Evolutionary conservation across 2,888 invertebrate species (phyloP).

Genomic region (Empis stercorea): DNA sequence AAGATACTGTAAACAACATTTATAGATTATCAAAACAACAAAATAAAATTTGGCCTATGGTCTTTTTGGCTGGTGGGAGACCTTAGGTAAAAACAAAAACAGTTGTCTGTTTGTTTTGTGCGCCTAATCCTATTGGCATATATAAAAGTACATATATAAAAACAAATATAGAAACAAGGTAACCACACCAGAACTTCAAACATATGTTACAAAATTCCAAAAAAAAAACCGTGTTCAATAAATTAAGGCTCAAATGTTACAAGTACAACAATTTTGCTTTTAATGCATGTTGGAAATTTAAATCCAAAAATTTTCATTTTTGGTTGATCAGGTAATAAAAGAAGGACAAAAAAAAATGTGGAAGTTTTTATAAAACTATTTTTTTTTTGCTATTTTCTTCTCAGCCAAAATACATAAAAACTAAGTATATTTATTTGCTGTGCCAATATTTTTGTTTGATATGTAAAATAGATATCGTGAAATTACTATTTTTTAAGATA

Average conservation of each 20-base stretch:
- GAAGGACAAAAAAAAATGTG: too few relatives aligned
- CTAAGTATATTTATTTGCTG: conserved; percentile 7
- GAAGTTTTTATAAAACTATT: too few relatives aligned
- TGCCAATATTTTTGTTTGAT: conserved; percentile 16
- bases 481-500: conserved; percentile 15
- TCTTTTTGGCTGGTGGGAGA: conserved; percentile 5
- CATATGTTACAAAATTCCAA: conserved; percentile 15
- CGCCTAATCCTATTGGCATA: too few relatives aligned
- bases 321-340: too few relatives aligned
- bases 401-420: too few relatives aligned
- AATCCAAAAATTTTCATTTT: too few relatives aligned
- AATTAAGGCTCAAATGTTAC: conserved; percentile 8
- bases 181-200: not conserved
- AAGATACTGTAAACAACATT: too few relatives aligned
- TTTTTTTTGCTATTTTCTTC: too few relatives aligned
- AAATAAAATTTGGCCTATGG: not conserved
- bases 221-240: conserved; percentile 18
- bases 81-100: not conserved
- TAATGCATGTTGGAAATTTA: not conserved
- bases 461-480: conserved; percentile 16
- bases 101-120: conserved; percentile 2
- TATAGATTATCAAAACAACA: too few relatives aligned
- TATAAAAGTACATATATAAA: too few relatives aligned
- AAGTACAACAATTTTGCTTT: not conserved
- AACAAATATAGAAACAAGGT: too few relatives aligned